Evolutionary conservation across 2,888 invertebrate species (phyloP).

Genomic region (Mechanitis mazaeus): DNA sequence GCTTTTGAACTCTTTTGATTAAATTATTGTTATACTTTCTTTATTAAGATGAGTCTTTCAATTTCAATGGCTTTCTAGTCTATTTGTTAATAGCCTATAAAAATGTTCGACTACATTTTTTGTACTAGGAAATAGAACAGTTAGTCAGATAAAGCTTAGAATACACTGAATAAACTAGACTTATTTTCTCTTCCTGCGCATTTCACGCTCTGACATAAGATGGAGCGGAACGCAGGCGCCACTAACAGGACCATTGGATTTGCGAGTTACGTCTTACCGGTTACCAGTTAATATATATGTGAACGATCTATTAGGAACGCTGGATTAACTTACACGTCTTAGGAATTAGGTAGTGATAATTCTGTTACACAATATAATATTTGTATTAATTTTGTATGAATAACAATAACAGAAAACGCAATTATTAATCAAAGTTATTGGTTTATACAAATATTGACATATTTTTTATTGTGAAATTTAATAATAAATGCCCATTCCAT

Average conservation of each 20-base stretch:
- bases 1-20: constrained; percentile 57
- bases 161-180: constrained; percentile 26
- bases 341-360: too few species aligned
- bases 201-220: constrained; percentile 28
- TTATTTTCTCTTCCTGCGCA: constrained; percentile 29
- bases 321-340: too few species aligned
- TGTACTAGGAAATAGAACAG: too few species aligned
- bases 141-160: constrained; percentile 16
- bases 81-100: too few species aligned
- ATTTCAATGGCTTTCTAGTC: too few species aligned
- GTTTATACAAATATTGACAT: too few species aligned
- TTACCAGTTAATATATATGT: constrained; percentile 51
- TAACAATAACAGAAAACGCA: too few species aligned
- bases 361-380: too few species aligned
- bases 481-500: not conserved
- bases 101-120: too few species aligned
- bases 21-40: constrained; percentile 41
- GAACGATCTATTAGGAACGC: not conserved
- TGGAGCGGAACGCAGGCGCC: constrained; percentile 64
- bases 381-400: too few species aligned
- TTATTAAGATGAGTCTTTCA: not conserved
- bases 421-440: too few species aligned
- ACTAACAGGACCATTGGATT: constrained; percentile 58
- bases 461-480: too few species aligned
- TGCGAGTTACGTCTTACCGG: constrained; percentile 52